Percentiles rank a stretch among this genome's conserved stretches.
Conservation (phyloP, 2,888 invertebrate species). For the Leptinotarsa haldemani region DNA sequence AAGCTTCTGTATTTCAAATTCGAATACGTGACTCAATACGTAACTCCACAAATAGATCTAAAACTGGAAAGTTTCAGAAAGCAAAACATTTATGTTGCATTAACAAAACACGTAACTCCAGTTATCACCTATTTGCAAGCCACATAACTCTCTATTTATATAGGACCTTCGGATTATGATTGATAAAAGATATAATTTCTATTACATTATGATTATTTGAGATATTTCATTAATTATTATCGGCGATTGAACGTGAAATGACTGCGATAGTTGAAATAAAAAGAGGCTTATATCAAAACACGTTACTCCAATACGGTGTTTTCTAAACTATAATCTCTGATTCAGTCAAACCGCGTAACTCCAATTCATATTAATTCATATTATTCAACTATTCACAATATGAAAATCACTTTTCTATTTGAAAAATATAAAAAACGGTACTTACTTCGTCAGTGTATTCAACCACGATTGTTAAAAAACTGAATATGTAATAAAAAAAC, state of each 20-base stretch:
- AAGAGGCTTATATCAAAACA: conserved; percentile 13
- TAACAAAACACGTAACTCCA: conserved; percentile 11
- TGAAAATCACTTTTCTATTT: neutral
- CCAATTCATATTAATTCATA: neutral
- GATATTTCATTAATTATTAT: conserved; percentile 8
- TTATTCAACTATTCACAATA: conserved; percentile 3
- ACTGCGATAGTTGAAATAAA: conserved; percentile 6
- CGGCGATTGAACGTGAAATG: conserved; percentile 8
- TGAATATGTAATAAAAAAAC: conserved; percentile 2
- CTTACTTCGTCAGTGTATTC: conserved; percentile 10
- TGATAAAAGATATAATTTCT: conserved; percentile 8
- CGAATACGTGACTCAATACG: conserved; percentile 1
- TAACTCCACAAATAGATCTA: conserved; percentile 11
- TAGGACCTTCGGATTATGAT: neutral
- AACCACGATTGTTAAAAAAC: conserved; percentile 2
- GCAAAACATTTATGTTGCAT: conserved; percentile 13
- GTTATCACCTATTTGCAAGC: conserved; percentile 12
- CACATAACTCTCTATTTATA: conserved; percentile 10
- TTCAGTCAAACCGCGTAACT: conserved; percentile 3
- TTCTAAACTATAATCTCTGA: conserved; percentile 10
- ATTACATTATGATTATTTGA: neutral
- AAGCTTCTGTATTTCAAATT: conserved; percentile 11
- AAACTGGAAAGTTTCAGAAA: conserved; percentile 5
- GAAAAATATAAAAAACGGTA: conserved; percentile 7
- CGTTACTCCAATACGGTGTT: conserved; percentile 1